phyloP scores from a whole-genome alignment of 2,888 invertebrate species.

The Heliconius charithonia region DNA sequence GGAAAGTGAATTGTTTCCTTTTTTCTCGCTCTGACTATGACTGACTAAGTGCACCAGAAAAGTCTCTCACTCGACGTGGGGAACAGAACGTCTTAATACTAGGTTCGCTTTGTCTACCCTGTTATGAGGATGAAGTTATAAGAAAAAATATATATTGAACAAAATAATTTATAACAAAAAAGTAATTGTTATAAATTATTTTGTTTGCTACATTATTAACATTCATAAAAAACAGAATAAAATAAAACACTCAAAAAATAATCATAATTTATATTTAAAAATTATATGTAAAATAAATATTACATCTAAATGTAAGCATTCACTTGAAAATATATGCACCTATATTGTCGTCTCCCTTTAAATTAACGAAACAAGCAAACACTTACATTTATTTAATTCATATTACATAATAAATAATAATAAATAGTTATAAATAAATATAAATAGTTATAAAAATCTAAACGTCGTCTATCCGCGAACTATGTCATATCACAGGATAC shows the following conservation, averaged over 20 bases:
- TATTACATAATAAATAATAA: constrained; percentile 27
- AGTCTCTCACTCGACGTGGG: background rate
- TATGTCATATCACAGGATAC: constrained; percentile 63
- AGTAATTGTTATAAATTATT: too few relatives aligned
- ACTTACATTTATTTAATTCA: constrained; percentile 18
- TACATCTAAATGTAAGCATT: constrained; percentile 18
- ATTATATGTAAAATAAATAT: constrained; percentile 25
- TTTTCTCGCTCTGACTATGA: too few relatives aligned
- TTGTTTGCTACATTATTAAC: too few relatives aligned
- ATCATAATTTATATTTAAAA: constrained; percentile 23
- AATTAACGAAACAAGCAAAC: background rate
- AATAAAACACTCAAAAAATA: constrained; percentile 16
- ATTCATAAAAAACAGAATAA: background rate
- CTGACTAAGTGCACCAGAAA: too few relatives aligned
- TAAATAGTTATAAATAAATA: constrained; percentile 8
- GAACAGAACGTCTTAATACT: background rate
- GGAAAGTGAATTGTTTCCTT: too few relatives aligned
- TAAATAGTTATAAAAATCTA: constrained; percentile 21
- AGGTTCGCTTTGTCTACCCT: background rate
- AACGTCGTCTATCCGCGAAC: constrained; percentile 36
- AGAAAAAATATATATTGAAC: background rate
- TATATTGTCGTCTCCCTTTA: constrained; percentile 46
- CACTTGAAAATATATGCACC: constrained; percentile 39
- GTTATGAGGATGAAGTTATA: background rate
- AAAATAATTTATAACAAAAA: background rate